phyloP scores from a whole-genome alignment of 2,113 vertebrate species.

The Gobiocypris rarus region DNA sequence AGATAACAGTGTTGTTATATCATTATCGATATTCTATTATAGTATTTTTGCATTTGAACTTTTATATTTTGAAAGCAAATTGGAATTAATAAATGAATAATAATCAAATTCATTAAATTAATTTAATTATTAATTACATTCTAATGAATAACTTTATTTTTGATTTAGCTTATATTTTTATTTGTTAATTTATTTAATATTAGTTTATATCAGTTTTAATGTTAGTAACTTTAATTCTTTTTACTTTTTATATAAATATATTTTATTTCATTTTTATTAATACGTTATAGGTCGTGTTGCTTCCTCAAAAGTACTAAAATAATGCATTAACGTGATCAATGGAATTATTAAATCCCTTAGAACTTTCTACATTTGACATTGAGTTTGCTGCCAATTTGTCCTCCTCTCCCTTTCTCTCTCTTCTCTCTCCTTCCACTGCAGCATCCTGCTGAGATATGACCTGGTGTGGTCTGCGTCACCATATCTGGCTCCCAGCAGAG shows the following conservation, averaged over 20 bases:
- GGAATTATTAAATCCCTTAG: neutral
- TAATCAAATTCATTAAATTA: no score
- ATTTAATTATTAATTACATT: no score
- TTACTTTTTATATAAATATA: neutral
- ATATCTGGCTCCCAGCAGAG: slow-evolving; percentile 17
- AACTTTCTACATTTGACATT: neutral
- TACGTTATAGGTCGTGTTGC: neutral
- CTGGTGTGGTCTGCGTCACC: slow-evolving; percentile 19
- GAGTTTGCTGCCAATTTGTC: neutral
- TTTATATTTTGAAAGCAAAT: no score
- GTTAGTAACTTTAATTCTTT: no score
- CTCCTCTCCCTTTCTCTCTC: neutral
- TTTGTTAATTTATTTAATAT: neutral
- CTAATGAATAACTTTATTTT: neutral
- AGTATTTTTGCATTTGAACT: neutral
- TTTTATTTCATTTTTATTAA: neutral
- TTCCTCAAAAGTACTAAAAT: slow-evolving; percentile 12
- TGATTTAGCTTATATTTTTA: neutral
- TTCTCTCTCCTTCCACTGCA: slow-evolving; percentile 22
- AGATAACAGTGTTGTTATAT: neutral
- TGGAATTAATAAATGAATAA: no score
- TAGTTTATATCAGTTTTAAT: no score
- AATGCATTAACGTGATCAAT: neutral
- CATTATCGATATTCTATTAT: neutral
- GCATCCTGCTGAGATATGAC: slow-evolving; percentile 41